Conservation (phyloP, 2,113 vertebrate genomes). For the Pachycephala philippinensis region DNA sequence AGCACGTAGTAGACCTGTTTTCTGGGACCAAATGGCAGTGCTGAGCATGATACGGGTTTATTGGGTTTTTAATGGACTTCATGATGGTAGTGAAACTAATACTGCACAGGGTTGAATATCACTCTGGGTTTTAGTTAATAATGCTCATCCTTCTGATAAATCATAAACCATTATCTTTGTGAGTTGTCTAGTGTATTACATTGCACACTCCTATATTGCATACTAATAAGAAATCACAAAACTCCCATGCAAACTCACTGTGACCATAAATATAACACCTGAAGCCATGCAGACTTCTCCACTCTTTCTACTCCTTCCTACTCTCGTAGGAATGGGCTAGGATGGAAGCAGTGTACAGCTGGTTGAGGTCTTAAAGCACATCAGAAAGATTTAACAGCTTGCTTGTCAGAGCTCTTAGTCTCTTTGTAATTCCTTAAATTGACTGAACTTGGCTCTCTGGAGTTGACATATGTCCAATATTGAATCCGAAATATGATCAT, state of each 20-base stretch:
- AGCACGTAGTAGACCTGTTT: neutral
- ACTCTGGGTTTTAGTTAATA: neutral
- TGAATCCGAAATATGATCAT: neutral
- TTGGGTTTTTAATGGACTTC: neutral
- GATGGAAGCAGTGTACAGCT: neutral
- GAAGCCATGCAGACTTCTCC: neutral
- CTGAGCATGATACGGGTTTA: neutral
- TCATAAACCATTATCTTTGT: neutral
- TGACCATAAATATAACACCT: neutral
- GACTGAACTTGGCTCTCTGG: neutral
- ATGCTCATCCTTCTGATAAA: neutral
- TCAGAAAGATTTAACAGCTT: conserved; percentile 15
- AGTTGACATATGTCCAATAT: neutral
- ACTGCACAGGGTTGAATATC: neutral
- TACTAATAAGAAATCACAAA: neutral
- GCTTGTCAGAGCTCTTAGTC: neutral
- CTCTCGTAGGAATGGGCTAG: neutral
- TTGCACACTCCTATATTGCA: neutral
- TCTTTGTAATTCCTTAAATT: neutral
- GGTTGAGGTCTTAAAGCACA: conserved; percentile 4
- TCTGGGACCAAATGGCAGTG: neutral
- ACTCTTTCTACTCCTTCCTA: neutral
- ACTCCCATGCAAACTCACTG: neutral
- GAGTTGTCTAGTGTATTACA: neutral
- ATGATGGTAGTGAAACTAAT: neutral